Evolutionary conservation across 2,888 invertebrate species (phyloP), one percentile per base, ranked within the genome.

Genomic region (Cryptocheilus praepositus): DNA sequence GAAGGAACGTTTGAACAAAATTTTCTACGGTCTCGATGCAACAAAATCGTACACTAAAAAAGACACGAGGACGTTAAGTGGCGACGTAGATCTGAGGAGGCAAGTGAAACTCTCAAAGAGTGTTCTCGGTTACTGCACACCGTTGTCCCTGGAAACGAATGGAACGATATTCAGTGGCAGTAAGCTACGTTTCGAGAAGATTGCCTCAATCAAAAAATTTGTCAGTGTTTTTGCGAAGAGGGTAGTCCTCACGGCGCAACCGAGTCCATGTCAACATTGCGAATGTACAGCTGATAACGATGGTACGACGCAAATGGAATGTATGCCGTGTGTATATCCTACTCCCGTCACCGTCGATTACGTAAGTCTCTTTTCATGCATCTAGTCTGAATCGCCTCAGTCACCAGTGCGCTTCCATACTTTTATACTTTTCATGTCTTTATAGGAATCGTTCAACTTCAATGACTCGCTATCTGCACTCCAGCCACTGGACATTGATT

Each of bases 141-240:
- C 95, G 0, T 90, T 97, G 19, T 95, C 96, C 0, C 87, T 96
- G 77, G 96, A 96, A 87, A 95, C 95, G 2, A 95, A 96, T 81
- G 97, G 95, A 92, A 90, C 93, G 0, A 90, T 94, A 63, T 94
- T 94, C 82, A 92, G 91, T 67, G 91, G 91, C 0, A 90, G 91
- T 67, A 92, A 92, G 83, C 81, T 93, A 68, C 90, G 91, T 65
- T 89, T 90, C 15, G 91, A 91, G 56, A 92, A 92, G 59, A 89
- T 89, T 49, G 89, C 91, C 65, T 89, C 91, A 18, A 90, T 92
- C 3, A 92, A 92, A 81, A 92, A 93, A 73, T 92, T 94, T 73
- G 90, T 92, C 4, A 91, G 90, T 22, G 93, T 94, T 3, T 93
- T 94, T 79, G 91, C 92, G 0, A 92, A 93, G 78, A 90, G 94